Conservation (phyloP, 2,888 invertebrate genomes). For the Caenorhabditis zanzibari region DNA sequence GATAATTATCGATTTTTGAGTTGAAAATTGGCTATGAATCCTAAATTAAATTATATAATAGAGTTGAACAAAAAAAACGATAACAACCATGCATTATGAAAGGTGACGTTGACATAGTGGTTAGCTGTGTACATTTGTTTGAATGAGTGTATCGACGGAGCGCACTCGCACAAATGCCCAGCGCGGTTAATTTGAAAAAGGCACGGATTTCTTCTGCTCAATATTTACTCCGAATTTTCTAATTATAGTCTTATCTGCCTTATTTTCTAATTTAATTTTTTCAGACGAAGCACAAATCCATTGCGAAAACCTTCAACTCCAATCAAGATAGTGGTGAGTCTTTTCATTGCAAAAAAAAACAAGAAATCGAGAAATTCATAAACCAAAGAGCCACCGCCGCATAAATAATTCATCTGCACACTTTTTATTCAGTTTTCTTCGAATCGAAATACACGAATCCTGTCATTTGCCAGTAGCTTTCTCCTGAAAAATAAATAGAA, state of each 20-base stretch:
- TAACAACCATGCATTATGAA: constrained; percentile 40
- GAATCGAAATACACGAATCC: not conserved
- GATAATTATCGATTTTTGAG: not conserved
- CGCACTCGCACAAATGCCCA: constrained; percentile 28
- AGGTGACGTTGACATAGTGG: constrained; percentile 60
- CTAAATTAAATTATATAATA: constrained; percentile 2
- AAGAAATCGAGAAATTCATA: not conserved
- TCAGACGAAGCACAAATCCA: not conserved
- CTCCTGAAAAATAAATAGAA: not conserved
- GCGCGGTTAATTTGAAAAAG: not conserved
- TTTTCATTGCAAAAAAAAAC: constrained; percentile 1
- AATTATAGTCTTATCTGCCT: not conserved
- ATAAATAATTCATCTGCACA: constrained; percentile 16
- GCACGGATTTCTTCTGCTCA: not conserved
- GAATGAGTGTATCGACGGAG: constrained; percentile 45
- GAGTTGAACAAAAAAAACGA: constrained; percentile 19
- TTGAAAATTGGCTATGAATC: not conserved
- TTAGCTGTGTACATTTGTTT: constrained; percentile 52
- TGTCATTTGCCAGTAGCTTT: constrained; percentile 7
- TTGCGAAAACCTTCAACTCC: not conserved
- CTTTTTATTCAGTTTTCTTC: not conserved
- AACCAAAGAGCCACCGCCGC: not conserved
- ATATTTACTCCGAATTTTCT: not conserved
- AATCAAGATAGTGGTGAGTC: constrained; percentile 4
- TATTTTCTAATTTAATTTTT: not conserved